phyloP scores from a whole-genome alignment of 2,888 invertebrate genomes.

The Euplexia lucipara region DNA sequence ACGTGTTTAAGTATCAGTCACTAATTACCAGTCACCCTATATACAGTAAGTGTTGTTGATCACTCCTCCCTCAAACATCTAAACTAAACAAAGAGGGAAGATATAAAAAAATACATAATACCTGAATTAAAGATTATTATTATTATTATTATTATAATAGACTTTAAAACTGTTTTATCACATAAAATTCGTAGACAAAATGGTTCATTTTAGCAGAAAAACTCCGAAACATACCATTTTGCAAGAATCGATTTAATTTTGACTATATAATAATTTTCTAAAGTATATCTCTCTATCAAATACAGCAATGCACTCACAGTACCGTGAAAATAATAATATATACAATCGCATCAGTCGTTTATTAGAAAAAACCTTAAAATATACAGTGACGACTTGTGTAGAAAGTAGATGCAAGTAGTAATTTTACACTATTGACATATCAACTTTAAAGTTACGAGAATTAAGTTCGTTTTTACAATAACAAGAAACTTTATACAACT shows the following conservation, averaged over 20 bases:
- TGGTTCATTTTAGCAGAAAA: not conserved
- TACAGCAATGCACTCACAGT: constrained; percentile 54
- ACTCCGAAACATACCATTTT: not conserved
- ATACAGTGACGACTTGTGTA: constrained; percentile 40
- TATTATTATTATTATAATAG: too few relatives aligned
- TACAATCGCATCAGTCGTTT: constrained; percentile 67
- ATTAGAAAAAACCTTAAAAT: constrained; percentile 58
- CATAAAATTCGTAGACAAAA: constrained; percentile 15
- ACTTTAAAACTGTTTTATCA: constrained; percentile 39
- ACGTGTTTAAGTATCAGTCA: too few relatives aligned
- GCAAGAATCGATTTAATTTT: constrained; percentile 19
- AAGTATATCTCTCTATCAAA: constrained; percentile 30
- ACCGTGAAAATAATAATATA: constrained; percentile 58
- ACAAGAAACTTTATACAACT: too few relatives aligned
- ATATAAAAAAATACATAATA: too few relatives aligned
- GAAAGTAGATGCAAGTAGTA: constrained; percentile 31
- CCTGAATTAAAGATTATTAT: too few relatives aligned
- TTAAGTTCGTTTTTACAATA: not conserved
- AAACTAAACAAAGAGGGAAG: not conserved
- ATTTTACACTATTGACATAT: not conserved
- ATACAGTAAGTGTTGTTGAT: too few relatives aligned
- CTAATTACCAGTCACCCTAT: too few relatives aligned
- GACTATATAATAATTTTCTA: constrained; percentile 38
- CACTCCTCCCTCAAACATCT: too few relatives aligned
- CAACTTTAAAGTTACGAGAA: not conserved